phyloP scores from a whole-genome alignment of 37 sponge, comb jelly and placozoan species.

The Chondrosia reniformis region DNA sequence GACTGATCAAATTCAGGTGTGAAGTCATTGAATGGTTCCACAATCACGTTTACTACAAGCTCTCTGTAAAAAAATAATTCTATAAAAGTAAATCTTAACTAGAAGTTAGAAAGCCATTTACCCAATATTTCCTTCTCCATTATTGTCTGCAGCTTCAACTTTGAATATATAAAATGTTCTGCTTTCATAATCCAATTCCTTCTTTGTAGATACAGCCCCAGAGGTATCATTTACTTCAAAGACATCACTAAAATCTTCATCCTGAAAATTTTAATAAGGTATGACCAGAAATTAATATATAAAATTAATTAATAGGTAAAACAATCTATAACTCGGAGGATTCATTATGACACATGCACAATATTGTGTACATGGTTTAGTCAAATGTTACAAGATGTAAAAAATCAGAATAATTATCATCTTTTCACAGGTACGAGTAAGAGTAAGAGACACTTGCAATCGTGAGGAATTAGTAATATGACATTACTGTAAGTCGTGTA shows the following conservation, averaged over 20 bases:
- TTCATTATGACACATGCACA: background rate
- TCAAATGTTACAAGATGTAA: background rate
- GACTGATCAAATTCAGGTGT: slow-evolving; percentile 44
- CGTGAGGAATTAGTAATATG: too few relatives aligned
- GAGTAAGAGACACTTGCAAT: too few relatives aligned
- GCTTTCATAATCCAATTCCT: slow-evolving; percentile 51
- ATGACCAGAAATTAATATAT: too few relatives aligned
- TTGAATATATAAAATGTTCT: background rate
- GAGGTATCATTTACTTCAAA: slow-evolving; percentile 44
- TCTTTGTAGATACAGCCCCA: slow-evolving; percentile 35
- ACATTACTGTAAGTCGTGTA: too few relatives aligned
- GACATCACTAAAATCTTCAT: background rate
- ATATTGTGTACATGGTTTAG: background rate
- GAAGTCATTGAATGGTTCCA: slow-evolving; percentile 63
- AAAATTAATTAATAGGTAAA: too few relatives aligned
- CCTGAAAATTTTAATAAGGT: background rate
- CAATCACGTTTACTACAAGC: slow-evolving; percentile 4
- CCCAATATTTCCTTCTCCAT: background rate
- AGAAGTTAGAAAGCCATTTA: too few relatives aligned
- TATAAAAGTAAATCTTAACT: too few relatives aligned
- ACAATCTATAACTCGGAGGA: background rate
- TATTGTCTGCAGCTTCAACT: slow-evolving; percentile 13
- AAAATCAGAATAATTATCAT: too few relatives aligned
- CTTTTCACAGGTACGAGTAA: too few relatives aligned
- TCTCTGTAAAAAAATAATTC: background rate